phyloP scores from a whole-genome alignment of 2,113 vertebrate genomes.

The Noctilio leporinus region DNA sequence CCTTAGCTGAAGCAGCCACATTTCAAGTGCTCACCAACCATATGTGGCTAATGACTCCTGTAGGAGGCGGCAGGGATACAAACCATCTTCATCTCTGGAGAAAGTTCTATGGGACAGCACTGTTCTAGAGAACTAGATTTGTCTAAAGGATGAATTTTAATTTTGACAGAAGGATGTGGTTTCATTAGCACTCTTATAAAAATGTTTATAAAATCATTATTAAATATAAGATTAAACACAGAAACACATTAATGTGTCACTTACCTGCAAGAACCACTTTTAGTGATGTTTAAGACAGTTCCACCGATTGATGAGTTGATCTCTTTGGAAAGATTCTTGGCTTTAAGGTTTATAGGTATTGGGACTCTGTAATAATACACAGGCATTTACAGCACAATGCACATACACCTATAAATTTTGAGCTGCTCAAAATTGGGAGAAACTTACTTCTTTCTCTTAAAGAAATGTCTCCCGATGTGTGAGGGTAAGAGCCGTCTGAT shows the following conservation, averaged over 20 bases:
- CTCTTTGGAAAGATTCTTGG: constrained; percentile 79
- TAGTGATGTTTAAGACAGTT: constrained; percentile 79
- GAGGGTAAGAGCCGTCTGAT: constrained; percentile 82
- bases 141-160: neutral
- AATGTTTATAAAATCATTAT: neutral
- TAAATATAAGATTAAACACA: neutral
- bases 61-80: neutral
- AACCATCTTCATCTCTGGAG: neutral
- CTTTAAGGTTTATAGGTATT: constrained; percentile 79
- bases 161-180: neutral
- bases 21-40: neutral
- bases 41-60: neutral
- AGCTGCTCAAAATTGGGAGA: neutral
- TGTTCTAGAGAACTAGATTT: neutral
- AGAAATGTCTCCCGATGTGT: constrained; percentile 88
- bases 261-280: constrained; percentile 87
- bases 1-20: neutral
- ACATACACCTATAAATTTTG: rapidly evolving
- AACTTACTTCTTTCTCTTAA: constrained; percentile 83
- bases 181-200: neutral
- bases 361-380: constrained; percentile 74
- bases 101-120: neutral
- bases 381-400: neutral
- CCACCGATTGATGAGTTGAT: constrained; percentile 80
- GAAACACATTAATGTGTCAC: neutral